These are phyloP conservation scores for Cecropterus lyciades DNA, from an alignment of 1,140 invertebrate genomes.

Conservation along the genomic window DNA sequence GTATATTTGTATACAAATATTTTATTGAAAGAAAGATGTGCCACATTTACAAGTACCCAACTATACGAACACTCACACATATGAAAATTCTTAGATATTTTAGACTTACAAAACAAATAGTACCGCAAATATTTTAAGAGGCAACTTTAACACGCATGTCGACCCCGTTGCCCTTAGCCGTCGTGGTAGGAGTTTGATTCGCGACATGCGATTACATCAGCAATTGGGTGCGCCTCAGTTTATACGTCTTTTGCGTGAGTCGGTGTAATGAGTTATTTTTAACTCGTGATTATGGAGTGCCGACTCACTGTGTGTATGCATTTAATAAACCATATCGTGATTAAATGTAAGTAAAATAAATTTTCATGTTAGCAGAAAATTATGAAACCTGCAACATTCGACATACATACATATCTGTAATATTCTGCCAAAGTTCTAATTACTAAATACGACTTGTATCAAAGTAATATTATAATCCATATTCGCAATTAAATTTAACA, in stretches of 20 bases:
- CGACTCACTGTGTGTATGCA: background rate
- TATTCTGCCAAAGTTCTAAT: too few species aligned
- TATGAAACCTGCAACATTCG: too few species aligned
- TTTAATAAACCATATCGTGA: background rate
- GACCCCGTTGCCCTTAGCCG: constrained; percentile 22
- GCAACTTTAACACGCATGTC: background rate
- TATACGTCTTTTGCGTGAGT: constrained; percentile 28
- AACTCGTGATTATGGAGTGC: constrained; percentile 9
- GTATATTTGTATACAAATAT: too few species aligned
- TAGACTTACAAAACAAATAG: background rate
- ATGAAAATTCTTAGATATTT: background rate
- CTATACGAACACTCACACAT: too few species aligned
- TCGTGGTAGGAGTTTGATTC: background rate
- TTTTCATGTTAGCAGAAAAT: too few species aligned
- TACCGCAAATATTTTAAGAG: background rate
- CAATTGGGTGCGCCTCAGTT: constrained; percentile 31
- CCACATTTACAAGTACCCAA: too few species aligned
- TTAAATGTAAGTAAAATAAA: background rate
- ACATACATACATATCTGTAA: too few species aligned
- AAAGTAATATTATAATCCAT: too few species aligned
- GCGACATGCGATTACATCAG: constrained; percentile 26
- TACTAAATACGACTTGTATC: too few species aligned
- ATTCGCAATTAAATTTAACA: too few species aligned
- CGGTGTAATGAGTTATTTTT: constrained; percentile 31
- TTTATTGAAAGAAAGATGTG: too few species aligned